Evolutionary conservation across 2,888 invertebrate species (phyloP).

Genomic region (Philereme vetulata): DNA sequence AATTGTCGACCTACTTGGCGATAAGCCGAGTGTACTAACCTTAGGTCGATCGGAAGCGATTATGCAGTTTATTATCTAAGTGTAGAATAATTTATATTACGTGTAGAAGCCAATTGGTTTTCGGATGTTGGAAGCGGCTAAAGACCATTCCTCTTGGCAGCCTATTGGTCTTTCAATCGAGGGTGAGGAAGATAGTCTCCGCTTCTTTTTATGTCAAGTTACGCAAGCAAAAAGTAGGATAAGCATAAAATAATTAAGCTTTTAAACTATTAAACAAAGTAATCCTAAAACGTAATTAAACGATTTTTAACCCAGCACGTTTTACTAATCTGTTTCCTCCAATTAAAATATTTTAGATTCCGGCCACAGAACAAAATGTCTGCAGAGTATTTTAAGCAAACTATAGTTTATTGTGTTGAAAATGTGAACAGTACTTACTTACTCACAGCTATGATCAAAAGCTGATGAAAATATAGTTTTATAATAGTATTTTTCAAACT

Average conservation of each 20-base stretch:
- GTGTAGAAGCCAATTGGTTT: no score
- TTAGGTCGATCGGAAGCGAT: conserved; percentile 18
- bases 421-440: not conserved
- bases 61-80: conserved; percentile 3
- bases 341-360: conserved; percentile 20
- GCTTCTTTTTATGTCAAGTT: not conserved
- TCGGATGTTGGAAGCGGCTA: not conserved
- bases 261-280: not conserved
- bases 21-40: conserved; percentile 31
- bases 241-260: not conserved
- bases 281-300: conserved; percentile 9
- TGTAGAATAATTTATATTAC: conserved; percentile 1
- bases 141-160: no score
- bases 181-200: no score
- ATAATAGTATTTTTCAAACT: no score
- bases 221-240: not conserved
- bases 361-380: conserved; percentile 6
- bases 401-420: not conserved
- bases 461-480: no score
- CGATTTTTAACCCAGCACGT: conserved; percentile 15
- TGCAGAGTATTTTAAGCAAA: conserved; percentile 9
- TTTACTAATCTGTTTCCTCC: conserved; percentile 20
- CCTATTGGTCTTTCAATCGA: no score
- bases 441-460: no score
- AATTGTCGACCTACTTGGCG: conserved; percentile 41